phyloP scores from a whole-genome alignment of 2,113 vertebrate species.

The Mionectes macconnelli region DNA sequence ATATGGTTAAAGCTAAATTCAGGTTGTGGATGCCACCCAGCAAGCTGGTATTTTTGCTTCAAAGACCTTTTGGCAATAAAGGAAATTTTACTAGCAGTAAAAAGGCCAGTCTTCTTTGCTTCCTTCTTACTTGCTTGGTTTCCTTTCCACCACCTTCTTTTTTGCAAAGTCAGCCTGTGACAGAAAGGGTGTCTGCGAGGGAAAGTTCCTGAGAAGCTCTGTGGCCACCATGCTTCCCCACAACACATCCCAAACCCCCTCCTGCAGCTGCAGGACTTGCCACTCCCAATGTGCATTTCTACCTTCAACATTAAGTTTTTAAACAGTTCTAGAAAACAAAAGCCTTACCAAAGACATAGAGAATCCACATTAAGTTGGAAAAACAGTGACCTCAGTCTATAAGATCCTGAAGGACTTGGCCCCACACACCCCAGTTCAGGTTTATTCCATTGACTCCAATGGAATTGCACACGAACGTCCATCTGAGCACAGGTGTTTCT shows the following conservation, averaged over 20 bases:
- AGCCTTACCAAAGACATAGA: background rate
- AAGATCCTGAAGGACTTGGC: background rate
- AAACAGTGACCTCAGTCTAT: background rate
- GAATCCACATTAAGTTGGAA: background rate
- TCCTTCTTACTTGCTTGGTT: background rate
- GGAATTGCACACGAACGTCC: background rate
- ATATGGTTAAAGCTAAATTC: conserved; percentile 60
- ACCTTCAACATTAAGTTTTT: background rate
- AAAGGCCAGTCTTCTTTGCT: background rate
- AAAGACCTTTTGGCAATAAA: conserved; percentile 40
- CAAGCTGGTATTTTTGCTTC: conserved; percentile 57
- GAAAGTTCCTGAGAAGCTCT: background rate
- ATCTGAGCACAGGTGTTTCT: fast-evolving
- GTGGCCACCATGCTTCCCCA: background rate
- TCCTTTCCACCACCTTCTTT: conserved; percentile 21
- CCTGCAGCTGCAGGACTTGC: background rate
- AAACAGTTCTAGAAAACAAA: background rate
- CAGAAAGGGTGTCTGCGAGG: background rate
- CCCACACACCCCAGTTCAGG: background rate
- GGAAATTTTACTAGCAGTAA: conserved; percentile 42
- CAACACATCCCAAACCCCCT: fast-evolving
- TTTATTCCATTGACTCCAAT: background rate
- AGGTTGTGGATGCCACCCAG: conserved; percentile 44
- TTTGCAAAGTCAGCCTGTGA: background rate
- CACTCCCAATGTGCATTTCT: fast-evolving